Conservation (phyloP, 2,113 vertebrate genomes). For the Mesitornis unicolor region DNA sequence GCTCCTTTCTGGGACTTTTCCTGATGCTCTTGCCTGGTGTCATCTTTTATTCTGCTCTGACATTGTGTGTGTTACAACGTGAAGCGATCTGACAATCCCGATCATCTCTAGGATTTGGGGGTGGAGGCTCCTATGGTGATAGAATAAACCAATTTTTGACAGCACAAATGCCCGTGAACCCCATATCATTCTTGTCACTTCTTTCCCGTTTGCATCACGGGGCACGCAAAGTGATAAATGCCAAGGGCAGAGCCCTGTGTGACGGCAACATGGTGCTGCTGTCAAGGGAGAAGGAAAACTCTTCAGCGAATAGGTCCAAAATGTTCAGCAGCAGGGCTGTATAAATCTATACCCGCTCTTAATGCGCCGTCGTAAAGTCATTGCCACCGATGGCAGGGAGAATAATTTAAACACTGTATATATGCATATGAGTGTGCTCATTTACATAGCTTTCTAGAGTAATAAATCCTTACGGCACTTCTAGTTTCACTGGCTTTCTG, state of each 20-base stretch:
- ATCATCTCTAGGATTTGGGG: not conserved
- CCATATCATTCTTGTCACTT: not conserved
- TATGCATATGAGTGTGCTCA: not conserved
- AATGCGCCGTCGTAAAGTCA: rapidly evolving
- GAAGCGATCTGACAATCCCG: not conserved
- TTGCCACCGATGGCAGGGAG: not conserved
- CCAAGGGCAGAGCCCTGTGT: not conserved
- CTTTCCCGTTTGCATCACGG: not conserved
- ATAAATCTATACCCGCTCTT: not conserved
- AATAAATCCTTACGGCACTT: not conserved
- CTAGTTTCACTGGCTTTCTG: not conserved
- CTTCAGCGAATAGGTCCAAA: not conserved
- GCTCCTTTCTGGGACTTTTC: not conserved
- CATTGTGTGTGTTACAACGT: rapidly evolving
- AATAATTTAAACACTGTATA: not conserved
- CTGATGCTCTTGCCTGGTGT: rapidly evolving
- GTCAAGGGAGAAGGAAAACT: not conserved
- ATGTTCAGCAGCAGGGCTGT: not conserved
- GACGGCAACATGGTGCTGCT: rapidly evolving
- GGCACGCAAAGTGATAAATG: not conserved
- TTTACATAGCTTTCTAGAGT: not conserved
- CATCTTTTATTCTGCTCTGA: not conserved
- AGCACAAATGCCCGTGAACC: not conserved
- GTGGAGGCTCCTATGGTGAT: not conserved
- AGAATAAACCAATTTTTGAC: not conserved